Conservation (phyloP, 2,113 vertebrate species). For the Tragulus kanchil region DNA sequence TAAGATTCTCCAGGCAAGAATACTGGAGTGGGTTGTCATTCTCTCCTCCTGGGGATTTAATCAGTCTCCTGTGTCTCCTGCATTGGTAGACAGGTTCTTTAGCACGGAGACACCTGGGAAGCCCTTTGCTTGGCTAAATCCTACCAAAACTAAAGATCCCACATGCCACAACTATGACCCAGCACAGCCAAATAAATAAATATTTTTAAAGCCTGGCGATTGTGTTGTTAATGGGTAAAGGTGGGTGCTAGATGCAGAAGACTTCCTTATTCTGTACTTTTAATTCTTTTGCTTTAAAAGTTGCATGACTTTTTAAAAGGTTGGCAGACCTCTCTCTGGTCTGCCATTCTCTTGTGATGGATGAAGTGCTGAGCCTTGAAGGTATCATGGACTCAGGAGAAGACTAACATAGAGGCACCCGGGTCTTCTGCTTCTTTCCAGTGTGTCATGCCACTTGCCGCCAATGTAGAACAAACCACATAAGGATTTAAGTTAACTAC, state of each 20-base stretch:
- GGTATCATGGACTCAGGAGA: not conserved
- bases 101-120: not conserved
- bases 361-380: not conserved
- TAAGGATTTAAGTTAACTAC: not conserved
- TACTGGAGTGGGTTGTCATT: not conserved
- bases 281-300: not conserved
- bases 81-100: not conserved
- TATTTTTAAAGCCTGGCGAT: not conserved
- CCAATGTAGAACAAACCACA: not conserved
- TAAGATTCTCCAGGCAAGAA: not conserved
- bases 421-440: not conserved
- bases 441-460: not conserved
- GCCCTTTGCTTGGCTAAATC: not conserved
- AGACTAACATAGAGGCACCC: not conserved
- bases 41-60: not conserved
- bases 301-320: not conserved
- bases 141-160: not conserved
- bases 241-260: not conserved
- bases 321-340: not conserved
- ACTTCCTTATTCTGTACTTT: not conserved
- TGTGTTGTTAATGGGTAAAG: not conserved
- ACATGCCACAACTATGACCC: accelerated
- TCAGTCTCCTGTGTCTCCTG: not conserved
- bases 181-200: not conserved
- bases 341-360: not conserved